Percentiles rank a stretch among this genome's conserved stretches.
Conservation (phyloP, 2,888 invertebrate genomes). For the Therioaphis trifolii region DNA sequence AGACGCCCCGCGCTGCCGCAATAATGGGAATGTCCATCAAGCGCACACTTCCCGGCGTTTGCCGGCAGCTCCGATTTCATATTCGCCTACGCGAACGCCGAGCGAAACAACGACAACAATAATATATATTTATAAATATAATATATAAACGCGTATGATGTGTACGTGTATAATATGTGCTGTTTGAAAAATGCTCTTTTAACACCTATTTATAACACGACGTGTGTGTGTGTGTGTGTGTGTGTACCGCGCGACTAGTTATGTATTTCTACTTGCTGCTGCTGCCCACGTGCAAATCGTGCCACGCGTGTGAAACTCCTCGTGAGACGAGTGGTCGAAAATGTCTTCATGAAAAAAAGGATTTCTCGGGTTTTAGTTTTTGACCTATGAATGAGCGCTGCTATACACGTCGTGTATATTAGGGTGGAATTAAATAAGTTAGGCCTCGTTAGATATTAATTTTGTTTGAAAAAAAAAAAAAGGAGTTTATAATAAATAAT, state of each 20-base stretch:
- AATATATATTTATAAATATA: background rate
- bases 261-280: too few species aligned
- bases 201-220: conserved; percentile 5
- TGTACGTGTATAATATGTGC: background rate
- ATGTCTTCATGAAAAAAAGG: too few species aligned
- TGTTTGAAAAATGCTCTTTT: background rate
- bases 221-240: background rate
- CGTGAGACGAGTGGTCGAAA: too few species aligned
- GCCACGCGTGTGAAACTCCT: too few species aligned
- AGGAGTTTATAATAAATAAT: too few species aligned
- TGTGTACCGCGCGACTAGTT: background rate
- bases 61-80: conserved; percentile 54
- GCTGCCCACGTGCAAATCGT: conserved; percentile 22
- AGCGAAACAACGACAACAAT: conserved; percentile 24
- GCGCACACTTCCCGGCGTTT: conserved; percentile 37
- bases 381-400: too few species aligned
- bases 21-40: conserved; percentile 59
- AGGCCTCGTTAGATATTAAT: too few species aligned
- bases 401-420: too few species aligned
- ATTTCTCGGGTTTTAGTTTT: too few species aligned
- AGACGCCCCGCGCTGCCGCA: conserved; percentile 43
- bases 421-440: too few species aligned
- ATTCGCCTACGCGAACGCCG: conserved; percentile 36
- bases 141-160: conserved; percentile 33
- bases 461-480: too few species aligned